A percentile compares a stretch with the other conserved stretches of the same genome.
phyloP scores from a whole-genome alignment of 2,888 invertebrate genomes.

The Sisyra nigra region DNA sequence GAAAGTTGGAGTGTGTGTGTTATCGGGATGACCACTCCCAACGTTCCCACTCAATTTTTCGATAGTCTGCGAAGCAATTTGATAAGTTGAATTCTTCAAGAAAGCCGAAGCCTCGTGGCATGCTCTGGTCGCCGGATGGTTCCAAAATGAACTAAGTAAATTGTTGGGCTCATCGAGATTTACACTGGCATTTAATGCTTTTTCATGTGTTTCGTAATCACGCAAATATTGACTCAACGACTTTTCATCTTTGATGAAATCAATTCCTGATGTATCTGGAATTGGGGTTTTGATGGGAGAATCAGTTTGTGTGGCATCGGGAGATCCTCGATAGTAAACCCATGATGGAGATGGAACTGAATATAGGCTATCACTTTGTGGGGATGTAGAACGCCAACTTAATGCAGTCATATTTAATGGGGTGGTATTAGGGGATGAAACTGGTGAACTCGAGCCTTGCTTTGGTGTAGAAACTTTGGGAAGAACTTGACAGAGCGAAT shows the following conservation, averaged over 20 bases:
- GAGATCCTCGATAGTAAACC: constrained; percentile 22
- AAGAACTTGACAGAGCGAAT: constrained; percentile 15
- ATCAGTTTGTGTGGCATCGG: constrained; percentile 11
- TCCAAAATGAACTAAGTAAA: constrained; percentile 36
- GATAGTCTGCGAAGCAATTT: constrained; percentile 33
- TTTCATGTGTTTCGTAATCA: constrained; percentile 23
- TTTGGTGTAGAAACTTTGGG: constrained; percentile 7
- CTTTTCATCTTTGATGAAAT: constrained; percentile 32
- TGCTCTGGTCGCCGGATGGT: constrained; percentile 31
- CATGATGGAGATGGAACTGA: constrained; percentile 23
- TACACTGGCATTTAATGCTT: constrained; percentile 17
- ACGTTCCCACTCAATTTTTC: constrained; percentile 16
- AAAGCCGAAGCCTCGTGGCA: constrained; percentile 31
- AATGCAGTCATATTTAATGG: constrained; percentile 23
- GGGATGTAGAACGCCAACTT: constrained; percentile 25
- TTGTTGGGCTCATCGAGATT: constrained; percentile 27
- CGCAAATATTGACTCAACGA: constrained; percentile 30
- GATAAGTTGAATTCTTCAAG: constrained; percentile 35
- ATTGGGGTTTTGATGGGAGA: constrained; percentile 5
- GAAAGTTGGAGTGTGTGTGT: constrained; percentile 26
- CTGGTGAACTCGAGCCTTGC: constrained; percentile 1
- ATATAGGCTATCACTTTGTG: constrained; percentile 22
- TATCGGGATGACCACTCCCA: constrained; percentile 26
- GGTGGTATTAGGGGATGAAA: constrained; percentile 14
- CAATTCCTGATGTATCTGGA: constrained; percentile 17